Conservation (phyloP, 1,140 invertebrate species). For the Plectus sambesii region DNA sequence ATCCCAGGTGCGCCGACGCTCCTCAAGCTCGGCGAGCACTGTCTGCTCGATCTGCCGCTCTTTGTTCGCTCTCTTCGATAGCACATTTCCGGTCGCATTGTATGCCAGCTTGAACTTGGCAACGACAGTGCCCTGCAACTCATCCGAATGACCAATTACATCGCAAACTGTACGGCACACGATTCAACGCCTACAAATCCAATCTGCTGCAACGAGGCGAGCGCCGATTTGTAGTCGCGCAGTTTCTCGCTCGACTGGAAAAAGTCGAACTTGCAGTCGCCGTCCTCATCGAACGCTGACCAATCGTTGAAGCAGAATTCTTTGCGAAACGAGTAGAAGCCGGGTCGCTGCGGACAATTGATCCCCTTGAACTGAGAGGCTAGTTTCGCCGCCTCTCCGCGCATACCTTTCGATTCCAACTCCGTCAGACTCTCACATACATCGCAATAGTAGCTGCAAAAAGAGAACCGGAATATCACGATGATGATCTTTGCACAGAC, state of each 20-base stretch:
- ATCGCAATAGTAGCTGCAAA: constrained; percentile 43
- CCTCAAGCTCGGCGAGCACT: constrained; percentile 34
- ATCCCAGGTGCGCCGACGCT: constrained; percentile 32
- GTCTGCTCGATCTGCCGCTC: constrained; percentile 40
- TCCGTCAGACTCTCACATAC: constrained; percentile 40
- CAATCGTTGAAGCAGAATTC: constrained; percentile 46
- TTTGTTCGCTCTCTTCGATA: constrained; percentile 30
- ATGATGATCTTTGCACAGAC: too few relatives aligned
- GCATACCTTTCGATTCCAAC: constrained; percentile 20
- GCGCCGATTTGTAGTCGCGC: constrained; percentile 37
- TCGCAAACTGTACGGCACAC: background rate
- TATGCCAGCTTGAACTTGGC: constrained; percentile 40
- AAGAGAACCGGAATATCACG: too few relatives aligned
- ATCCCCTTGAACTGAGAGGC: constrained; percentile 28
- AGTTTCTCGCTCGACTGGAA: constrained; percentile 28
- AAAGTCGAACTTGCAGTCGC: constrained; percentile 43
- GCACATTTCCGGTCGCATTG: constrained; percentile 37
- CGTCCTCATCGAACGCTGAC: constrained; percentile 37
- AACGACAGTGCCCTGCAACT: constrained; percentile 40
- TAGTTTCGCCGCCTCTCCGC: background rate
- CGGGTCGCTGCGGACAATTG: constrained; percentile 37
- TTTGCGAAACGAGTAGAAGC: constrained; percentile 44
- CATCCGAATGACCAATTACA: background rate
- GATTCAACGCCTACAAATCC: constrained; percentile 36
- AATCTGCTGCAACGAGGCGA: constrained; percentile 40